Conservation (phyloP, 2,797 vertebrate species). For the Chaetophractus vellerosus region DNA sequence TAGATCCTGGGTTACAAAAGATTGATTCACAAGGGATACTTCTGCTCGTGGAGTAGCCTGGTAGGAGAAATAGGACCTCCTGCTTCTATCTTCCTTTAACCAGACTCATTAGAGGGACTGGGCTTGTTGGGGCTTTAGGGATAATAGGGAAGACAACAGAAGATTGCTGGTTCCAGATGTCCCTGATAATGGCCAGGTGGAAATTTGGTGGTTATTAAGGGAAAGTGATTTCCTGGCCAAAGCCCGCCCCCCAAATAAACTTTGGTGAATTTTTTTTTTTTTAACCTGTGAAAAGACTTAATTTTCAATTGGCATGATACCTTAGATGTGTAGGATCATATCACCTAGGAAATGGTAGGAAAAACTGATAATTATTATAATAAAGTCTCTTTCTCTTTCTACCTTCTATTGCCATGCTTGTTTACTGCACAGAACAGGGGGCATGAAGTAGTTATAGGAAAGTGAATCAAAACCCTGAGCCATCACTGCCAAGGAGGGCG, state of each 20-base stretch:
- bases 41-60: background rate
- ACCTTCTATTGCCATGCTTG: background rate
- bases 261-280: background rate
- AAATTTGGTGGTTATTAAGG: background rate
- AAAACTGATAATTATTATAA: background rate
- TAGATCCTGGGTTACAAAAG: background rate
- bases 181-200: background rate
- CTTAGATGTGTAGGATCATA: background rate
- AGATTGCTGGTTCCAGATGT: background rate
- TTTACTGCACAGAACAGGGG: background rate
- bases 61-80: background rate
- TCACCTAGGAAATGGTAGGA: background rate
- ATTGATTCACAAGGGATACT: background rate
- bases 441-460: background rate
- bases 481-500: no score
- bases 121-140: background rate
- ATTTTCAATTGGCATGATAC: background rate
- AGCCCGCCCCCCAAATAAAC: background rate
- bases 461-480: background rate
- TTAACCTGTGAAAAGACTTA: background rate
- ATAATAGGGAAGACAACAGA: background rate
- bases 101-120: background rate
- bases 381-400: background rate
- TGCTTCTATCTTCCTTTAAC: background rate
- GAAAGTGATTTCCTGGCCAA: slow-evolving; percentile 22